phyloP scores from a whole-genome alignment of 1,140 invertebrate genomes.

The Diachasmimorpha longicaudata region DNA sequence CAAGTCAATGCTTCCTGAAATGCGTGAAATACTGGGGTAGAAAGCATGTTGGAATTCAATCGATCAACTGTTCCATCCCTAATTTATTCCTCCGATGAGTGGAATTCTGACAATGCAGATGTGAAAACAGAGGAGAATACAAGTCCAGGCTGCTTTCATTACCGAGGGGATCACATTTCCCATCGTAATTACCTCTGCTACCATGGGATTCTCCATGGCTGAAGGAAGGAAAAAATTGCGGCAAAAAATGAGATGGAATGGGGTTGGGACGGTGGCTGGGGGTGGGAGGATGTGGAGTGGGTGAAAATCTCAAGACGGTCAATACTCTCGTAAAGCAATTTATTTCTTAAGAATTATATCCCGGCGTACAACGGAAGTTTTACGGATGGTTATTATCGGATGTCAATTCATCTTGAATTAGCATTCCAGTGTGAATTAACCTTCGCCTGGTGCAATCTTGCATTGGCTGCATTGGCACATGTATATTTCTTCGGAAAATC shows the following conservation, averaged over 20 bases:
- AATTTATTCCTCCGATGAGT: neutral
- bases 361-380: neutral
- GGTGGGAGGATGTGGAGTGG: no score
- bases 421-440: conserved; percentile 2
- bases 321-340: neutral
- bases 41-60: conserved; percentile 21
- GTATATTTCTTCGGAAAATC: neutral
- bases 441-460: neutral
- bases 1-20: conserved; percentile 10
- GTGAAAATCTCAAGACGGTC: neutral
- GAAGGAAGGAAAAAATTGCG: neutral
- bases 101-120: neutral
- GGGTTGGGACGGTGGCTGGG: no score
- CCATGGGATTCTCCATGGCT: neutral
- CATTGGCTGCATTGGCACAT: neutral
- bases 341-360: neutral
- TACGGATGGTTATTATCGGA: neutral
- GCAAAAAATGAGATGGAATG: neutral
- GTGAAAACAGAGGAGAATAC: no score
- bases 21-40: conserved; percentile 3
- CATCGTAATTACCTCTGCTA: neutral
- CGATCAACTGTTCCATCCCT: neutral
- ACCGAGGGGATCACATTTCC: neutral
- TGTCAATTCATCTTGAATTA: neutral
- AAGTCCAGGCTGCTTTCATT: no score